Base-by-base conservation (phyloP, 2,113 vertebrate species). In the Pica pica region DNA sequence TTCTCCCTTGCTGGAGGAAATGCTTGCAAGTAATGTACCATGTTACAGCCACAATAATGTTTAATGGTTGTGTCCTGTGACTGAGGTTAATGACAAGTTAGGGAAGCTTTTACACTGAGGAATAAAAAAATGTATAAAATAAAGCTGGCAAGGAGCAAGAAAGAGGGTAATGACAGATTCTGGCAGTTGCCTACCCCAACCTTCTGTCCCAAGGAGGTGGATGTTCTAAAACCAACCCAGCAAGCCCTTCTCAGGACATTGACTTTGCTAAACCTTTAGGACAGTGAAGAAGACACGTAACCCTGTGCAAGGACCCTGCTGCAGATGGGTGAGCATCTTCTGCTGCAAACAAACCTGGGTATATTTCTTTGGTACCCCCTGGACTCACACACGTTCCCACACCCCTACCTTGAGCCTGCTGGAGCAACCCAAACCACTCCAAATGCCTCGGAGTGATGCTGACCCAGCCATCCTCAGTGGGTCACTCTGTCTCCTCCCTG, bases 71-170 rank as follows among this genome's bases (percentile, higher is more conserved):
- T 95, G 82, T 96, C 80, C 93, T 31, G 53, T 90, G 77, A 75
- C 84, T 94, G 91, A 73, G 95, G 96, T 96, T 95, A 97, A 96
- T 94, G 91, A 70, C 81, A 75, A 87, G 79, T 86, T 94, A 86
- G 87, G 79, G 63, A 92, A 90, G 82, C 81, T 93, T 93, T 95
- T 87, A 83, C 76, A 64, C 68, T 2, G 28, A 70, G 46, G 73
- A 90, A 81, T 87, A 78, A 76, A 78, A 83, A 90, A 56, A 33
- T 19, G 39, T 42, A 67, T 86, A 44, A 90, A 95, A 94, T 83
- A 89, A 89, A 70, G 9, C 37, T 76, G 24, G 17, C 3, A 11
- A 95, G 64, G 47, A 90, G 59, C 52, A 87, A 35, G 69, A 55
- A 81, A 64, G 50, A 81, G 39, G 19, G 7, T 60, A 89, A 87